Evolutionary conservation across 2,797 vertebrate species (phyloP).

Genomic region (Cirrhinus mrigala): DNA sequence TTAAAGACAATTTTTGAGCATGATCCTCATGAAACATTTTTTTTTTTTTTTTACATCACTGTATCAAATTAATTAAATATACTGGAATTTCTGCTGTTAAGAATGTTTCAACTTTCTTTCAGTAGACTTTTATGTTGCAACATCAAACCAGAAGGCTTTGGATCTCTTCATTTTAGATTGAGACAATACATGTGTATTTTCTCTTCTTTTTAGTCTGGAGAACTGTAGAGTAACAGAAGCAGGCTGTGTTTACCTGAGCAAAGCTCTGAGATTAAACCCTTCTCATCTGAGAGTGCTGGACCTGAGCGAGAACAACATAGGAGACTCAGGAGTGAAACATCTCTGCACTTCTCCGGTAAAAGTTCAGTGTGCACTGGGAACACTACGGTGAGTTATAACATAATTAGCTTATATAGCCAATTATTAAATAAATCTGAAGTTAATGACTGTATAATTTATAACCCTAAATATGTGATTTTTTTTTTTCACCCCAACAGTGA

Average conservation of each 20-base stretch:
- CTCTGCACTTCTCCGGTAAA: background rate
- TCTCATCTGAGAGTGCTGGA: constrained; percentile 24
- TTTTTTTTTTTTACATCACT: background rate
- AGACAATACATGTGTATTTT: background rate
- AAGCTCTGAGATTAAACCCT: constrained; percentile 25
- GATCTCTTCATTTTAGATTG: background rate
- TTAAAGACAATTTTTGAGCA: too few relatives aligned
- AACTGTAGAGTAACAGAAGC: constrained; percentile 13
- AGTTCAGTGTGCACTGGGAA: background rate
- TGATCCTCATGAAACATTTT: background rate
- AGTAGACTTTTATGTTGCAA: background rate
- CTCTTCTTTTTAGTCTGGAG: background rate
- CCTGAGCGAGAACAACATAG: constrained; percentile 23
- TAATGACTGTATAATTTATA: background rate
- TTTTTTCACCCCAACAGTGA: too few relatives aligned
- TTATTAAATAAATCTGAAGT: background rate
- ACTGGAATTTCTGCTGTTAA: background rate
- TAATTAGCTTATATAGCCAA: background rate
- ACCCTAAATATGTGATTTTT: too few relatives aligned
- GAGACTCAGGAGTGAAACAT: background rate
- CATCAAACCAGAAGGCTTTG: background rate
- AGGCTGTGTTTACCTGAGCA: constrained; percentile 14
- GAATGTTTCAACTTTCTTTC: background rate
- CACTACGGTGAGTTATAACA: background rate
- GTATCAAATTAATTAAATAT: background rate